Conservation (phyloP, 2,888 invertebrate genomes). For the Xanthostigma xanthostigma region DNA sequence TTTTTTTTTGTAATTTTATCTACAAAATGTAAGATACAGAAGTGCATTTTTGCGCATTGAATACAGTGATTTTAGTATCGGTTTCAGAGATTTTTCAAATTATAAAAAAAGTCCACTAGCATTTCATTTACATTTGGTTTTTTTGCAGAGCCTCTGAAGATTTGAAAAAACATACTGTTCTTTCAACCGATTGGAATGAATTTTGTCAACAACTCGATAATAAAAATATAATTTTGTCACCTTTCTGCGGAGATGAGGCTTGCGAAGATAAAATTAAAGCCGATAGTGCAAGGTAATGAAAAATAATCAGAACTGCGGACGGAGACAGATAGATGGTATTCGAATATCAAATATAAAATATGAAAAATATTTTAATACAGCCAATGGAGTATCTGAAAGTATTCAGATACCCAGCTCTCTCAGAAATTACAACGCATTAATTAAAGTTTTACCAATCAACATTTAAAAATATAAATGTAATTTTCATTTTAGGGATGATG, state of each 20-base stretch:
- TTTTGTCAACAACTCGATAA: conserved; percentile 70
- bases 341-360: too few species aligned
- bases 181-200: conserved; percentile 62
- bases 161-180: conserved; percentile 54
- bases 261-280: conserved; percentile 96
- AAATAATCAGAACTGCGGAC: background rate
- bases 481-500: conserved; percentile 41
- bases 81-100: too few species aligned
- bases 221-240: conserved; percentile 81
- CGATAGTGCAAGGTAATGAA: conserved; percentile 69
- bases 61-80: too few species aligned
- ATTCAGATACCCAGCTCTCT: background rate
- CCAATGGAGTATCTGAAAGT: too few species aligned
- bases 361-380: too few species aligned
- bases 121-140: conserved; percentile 3
- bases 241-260: conserved; percentile 79
- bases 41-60: too few species aligned
- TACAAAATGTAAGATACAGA: too few species aligned
- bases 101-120: too few species aligned
- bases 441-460: background rate
- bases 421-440: background rate
- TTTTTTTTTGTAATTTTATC: too few species aligned
- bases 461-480: background rate
- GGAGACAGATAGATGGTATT: too few species aligned
- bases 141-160: conserved; percentile 58